Percentiles rank a stretch among this genome's conserved stretches.
Conservation (phyloP, 1,140 invertebrate genomes). For the Limonius californicus region DNA sequence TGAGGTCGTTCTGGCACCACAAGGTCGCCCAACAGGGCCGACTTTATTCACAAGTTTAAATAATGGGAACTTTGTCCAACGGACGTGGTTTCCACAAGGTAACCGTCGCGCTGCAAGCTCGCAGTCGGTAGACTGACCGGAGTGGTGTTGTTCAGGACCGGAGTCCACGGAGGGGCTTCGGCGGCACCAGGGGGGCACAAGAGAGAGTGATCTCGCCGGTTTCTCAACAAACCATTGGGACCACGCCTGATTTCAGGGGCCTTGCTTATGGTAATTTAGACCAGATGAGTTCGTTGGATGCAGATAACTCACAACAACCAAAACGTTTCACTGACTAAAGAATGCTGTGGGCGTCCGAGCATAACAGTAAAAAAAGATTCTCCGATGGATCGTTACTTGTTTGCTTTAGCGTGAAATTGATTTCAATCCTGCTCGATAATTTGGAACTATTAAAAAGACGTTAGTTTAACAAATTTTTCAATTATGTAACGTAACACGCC, state of each 20-base stretch:
- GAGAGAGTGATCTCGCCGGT: slow-evolving; percentile 18
- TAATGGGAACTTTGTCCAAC: too few species aligned
- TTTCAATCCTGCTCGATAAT: too few species aligned
- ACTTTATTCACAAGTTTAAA: neutral
- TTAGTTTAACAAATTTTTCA: too few species aligned
- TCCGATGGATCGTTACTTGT: too few species aligned
- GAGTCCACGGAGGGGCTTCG: neutral
- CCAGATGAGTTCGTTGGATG: neutral
- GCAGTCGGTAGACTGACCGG: slow-evolving; percentile 4
- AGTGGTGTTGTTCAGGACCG: neutral
- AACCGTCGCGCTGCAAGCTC: neutral
- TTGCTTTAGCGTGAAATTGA: too few species aligned
- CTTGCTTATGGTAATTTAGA: slow-evolving; percentile 4
- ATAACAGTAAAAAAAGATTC: too few species aligned
- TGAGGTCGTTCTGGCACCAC: neutral
- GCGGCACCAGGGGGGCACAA: slow-evolving; percentile 8
- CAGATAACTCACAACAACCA: neutral
- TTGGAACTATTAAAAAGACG: too few species aligned
- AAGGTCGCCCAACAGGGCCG: neutral
- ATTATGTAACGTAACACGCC: too few species aligned
- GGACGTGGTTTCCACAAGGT: too few species aligned
- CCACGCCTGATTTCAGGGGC: slow-evolving; percentile 13
- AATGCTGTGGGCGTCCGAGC: too few species aligned
- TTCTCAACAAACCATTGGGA: slow-evolving; percentile 10
- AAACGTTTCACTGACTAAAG: neutral